Conservation (phyloP, 1,140 invertebrate genomes). For the Trinorchestia longiramus region DNA sequence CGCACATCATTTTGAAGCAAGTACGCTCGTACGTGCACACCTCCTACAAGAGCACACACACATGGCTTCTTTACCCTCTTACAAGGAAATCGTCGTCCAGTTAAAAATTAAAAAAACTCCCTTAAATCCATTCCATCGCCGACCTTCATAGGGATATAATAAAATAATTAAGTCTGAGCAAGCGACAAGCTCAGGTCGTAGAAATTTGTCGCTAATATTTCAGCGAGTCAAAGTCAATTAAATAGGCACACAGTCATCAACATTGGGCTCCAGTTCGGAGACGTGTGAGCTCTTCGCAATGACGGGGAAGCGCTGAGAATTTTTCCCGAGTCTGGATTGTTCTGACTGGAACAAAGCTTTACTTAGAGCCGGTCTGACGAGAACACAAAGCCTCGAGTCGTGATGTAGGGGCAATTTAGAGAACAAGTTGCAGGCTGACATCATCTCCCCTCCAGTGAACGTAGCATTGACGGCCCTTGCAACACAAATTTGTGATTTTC, state of each 20-base stretch:
- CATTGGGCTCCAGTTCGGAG: neutral
- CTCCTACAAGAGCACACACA: neutral
- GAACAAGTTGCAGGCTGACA: neutral
- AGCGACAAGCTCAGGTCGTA: neutral
- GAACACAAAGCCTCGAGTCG: neutral
- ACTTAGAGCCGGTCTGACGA: neutral
- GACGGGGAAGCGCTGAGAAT: neutral
- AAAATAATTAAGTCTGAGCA: neutral
- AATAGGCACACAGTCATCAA: neutral
- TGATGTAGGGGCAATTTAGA: neutral
- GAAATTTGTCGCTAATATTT: neutral
- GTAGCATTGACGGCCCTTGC: neutral
- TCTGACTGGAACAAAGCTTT: neutral
- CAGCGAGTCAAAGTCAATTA: neutral
- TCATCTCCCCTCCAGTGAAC: neutral
- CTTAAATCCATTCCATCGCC: neutral
- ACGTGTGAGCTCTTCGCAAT: neutral
- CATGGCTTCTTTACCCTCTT: neutral
- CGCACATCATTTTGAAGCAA: no score
- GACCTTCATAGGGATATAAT: neutral
- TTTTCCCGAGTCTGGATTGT: neutral
- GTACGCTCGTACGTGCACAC: no score
- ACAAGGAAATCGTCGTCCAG: no score
- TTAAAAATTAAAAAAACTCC: neutral
- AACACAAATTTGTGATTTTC: neutral